These are phyloP conservation scores for Embiotoca jacksoni DNA, from an alignment of 2,113 vertebrate species.

Conservation along the genomic window DNA sequence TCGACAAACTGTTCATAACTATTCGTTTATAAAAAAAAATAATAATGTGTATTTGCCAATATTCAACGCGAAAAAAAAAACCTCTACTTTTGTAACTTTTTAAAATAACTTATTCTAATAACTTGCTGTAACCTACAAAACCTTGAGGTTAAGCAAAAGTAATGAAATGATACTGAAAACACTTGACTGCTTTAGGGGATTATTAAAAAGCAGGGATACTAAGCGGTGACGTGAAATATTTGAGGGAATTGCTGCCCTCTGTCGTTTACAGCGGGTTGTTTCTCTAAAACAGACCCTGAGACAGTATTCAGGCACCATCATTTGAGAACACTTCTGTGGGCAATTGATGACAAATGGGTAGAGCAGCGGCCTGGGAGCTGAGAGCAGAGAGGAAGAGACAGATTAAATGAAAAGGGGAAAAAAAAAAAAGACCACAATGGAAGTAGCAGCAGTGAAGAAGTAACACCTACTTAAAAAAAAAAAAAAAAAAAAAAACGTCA, in stretches of 20 bases:
- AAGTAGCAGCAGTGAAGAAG: not conserved
- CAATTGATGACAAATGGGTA: constrained; percentile 84
- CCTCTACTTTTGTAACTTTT: not conserved
- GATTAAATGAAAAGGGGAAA: not conserved
- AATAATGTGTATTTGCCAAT: not conserved
- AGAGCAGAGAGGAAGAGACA: constrained; percentile 44
- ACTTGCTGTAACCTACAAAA: not conserved
- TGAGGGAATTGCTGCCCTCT: constrained; percentile 65
- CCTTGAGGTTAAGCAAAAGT: not conserved
- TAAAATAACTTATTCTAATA: not conserved
- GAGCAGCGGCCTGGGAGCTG: constrained; percentile 87
- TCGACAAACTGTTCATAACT: not conserved
- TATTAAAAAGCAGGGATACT: not conserved
- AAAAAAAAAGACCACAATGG: not conserved
- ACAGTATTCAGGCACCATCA: constrained; percentile 61
- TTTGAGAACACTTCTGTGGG: constrained; percentile 87
- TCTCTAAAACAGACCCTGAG: not conserved
- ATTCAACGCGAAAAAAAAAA: constrained; percentile 29
- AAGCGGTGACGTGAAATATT: constrained; percentile 14
- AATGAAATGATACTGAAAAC: not conserved
- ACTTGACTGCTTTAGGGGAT: not conserved
- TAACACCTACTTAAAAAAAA: not conserved
- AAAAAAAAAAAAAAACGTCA: not conserved
- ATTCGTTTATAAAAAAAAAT: constrained; percentile 26
- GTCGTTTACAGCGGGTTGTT: constrained; percentile 22